These are phyloP conservation scores for Craniophora ligustri DNA, from an alignment of 2,888 invertebrate species.

Conservation along the genomic window DNA sequence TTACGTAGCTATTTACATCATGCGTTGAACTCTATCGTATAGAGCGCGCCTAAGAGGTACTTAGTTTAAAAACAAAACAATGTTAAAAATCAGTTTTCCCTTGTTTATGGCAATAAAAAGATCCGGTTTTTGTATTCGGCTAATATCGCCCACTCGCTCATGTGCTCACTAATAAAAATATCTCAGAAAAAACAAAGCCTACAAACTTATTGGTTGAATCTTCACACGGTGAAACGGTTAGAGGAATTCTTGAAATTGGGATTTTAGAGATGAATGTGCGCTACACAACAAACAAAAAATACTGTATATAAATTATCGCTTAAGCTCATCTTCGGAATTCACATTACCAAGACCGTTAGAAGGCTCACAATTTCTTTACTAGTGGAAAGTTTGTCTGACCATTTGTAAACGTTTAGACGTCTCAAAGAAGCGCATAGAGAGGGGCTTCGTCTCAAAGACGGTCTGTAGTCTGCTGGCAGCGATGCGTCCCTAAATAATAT, in stretches of 20 bases:
- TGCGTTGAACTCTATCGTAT: constrained; percentile 70
- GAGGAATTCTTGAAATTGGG: too few species aligned
- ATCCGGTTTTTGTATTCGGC: too few species aligned
- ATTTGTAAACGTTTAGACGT: constrained; percentile 34
- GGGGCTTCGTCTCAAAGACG: constrained; percentile 36
- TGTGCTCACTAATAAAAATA: too few species aligned
- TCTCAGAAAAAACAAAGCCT: too few species aligned
- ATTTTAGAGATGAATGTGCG: too few species aligned
- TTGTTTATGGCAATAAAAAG: background rate
- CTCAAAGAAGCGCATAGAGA: constrained; percentile 34
- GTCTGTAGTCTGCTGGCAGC: constrained; percentile 34
- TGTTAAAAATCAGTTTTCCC: background rate
- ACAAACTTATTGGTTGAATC: too few species aligned
- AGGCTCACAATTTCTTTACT: constrained; percentile 21
- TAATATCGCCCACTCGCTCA: too few species aligned
- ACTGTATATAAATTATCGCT: constrained; percentile 13
- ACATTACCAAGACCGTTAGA: constrained; percentile 13
- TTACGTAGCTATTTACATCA: constrained; percentile 7
- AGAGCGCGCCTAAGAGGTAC: constrained; percentile 9
- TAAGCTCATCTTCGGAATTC: constrained; percentile 27
- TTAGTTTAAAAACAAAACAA: constrained; percentile 3
- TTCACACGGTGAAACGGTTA: too few species aligned
- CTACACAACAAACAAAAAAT: too few species aligned
- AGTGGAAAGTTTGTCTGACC: constrained; percentile 52
- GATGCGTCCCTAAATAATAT: constrained; percentile 71